Evolutionary conservation across 2,888 invertebrate genomes (phyloP).

Genomic region (Cerastis leucographa): DNA sequence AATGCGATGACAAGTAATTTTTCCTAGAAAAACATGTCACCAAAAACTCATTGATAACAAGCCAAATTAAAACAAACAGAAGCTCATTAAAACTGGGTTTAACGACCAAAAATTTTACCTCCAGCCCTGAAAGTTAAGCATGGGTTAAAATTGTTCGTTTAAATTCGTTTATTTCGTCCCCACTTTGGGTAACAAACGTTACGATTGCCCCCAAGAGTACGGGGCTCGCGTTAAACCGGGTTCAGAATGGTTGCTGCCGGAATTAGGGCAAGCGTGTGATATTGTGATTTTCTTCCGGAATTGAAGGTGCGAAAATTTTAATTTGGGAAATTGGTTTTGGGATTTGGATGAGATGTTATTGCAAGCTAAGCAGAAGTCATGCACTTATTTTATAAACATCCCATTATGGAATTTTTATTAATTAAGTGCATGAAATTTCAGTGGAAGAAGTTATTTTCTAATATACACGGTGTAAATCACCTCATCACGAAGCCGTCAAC

Average conservation of each 20-base stretch:
- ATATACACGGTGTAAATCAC: too few relatives aligned
- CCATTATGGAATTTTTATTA: not conserved
- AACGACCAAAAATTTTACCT: constrained; percentile 77
- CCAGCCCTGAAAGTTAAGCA: constrained; percentile 80
- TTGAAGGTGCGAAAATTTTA: constrained; percentile 53
- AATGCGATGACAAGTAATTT: not conserved
- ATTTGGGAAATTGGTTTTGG: constrained; percentile 49
- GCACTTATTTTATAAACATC: too few relatives aligned
- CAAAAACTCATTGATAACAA: constrained; percentile 59
- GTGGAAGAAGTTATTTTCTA: too few relatives aligned
- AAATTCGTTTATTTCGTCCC: constrained; percentile 86
- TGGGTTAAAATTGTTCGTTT: constrained; percentile 87
- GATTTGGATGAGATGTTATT: constrained; percentile 6
- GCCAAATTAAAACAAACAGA: constrained; percentile 77
- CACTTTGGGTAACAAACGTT: constrained; percentile 80
- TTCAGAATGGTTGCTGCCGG: constrained; percentile 74
- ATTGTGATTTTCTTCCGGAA: constrained; percentile 59
- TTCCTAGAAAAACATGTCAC: constrained; percentile 21
- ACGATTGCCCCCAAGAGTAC: constrained; percentile 85
- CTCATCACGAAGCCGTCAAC: too few relatives aligned
- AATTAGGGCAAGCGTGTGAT: constrained; percentile 79
- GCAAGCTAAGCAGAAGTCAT: too few relatives aligned
- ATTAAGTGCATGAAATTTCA: not conserved
- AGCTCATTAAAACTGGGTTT: constrained; percentile 76
- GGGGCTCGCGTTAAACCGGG: constrained; percentile 82